Conservation (phyloP, 2,888 invertebrate genomes). For the Stegophylla sp. region DNA sequence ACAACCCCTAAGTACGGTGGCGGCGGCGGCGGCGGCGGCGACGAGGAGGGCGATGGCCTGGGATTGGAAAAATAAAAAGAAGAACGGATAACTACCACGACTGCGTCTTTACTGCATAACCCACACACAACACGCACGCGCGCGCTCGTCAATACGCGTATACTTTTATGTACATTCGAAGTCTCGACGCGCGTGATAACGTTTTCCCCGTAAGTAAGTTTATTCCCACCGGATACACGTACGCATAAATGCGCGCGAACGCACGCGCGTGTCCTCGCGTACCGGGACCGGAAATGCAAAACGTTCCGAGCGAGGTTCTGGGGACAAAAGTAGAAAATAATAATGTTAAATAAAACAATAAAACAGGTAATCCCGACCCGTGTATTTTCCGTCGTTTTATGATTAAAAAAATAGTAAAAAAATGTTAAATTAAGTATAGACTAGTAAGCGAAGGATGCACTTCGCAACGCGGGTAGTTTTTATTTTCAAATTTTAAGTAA, state of each 20-base stretch:
- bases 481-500: too few relatives aligned
- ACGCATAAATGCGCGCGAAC: neutral
- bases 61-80: slow-evolving; percentile 11
- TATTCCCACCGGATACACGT: slow-evolving; percentile 43
- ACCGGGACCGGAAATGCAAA: slow-evolving; percentile 43
- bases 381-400: too few relatives aligned
- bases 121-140: too few relatives aligned
- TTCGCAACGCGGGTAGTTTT: too few relatives aligned
- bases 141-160: neutral
- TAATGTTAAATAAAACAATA: too few relatives aligned
- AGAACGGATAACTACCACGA: neutral
- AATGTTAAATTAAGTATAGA: too few relatives aligned
- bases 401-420: too few relatives aligned
- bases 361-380: too few relatives aligned
- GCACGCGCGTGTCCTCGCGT: neutral
- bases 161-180: neutral
- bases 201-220: neutral
- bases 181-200: slow-evolving; percentile 44
- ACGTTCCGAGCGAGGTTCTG: neutral
- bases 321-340: too few relatives aligned
- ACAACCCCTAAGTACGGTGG: slow-evolving; percentile 25
- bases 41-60: neutral
- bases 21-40: neutral
- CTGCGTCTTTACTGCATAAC: too few relatives aligned
- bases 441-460: too few relatives aligned